Conservation (phyloP, 2,888 invertebrate genomes). For the Synergus gifuensis region DNA sequence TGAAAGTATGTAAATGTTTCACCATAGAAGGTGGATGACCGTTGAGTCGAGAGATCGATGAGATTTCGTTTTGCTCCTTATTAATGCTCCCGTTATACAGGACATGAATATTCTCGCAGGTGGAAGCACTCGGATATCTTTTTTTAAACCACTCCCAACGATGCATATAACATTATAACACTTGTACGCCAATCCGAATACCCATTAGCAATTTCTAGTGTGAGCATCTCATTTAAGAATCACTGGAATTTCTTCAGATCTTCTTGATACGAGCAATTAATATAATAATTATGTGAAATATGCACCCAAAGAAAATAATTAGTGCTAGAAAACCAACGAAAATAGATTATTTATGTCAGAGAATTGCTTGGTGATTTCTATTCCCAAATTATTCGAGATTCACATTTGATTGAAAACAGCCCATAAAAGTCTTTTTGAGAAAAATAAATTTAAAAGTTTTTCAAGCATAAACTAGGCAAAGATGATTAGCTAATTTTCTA, state of each 20-base stretch:
- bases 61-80: slow-evolving; percentile 61
- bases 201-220: slow-evolving; percentile 23
- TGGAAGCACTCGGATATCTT: slow-evolving; percentile 55
- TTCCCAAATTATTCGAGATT: neutral
- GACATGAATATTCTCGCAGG: slow-evolving; percentile 56
- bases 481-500: slow-evolving; percentile 20
- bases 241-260: neutral
- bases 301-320: neutral
- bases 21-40: slow-evolving; percentile 52
- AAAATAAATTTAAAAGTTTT: too few species aligned
- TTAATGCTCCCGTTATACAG: slow-evolving; percentile 62
- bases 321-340: neutral
- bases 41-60: slow-evolving; percentile 49
- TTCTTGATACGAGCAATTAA: slow-evolving; percentile 3
- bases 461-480: neutral
- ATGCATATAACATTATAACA: slow-evolving; percentile 10
- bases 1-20: slow-evolving; percentile 25
- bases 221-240: slow-evolving; percentile 1
- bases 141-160: slow-evolving; percentile 43
- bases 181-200: slow-evolving; percentile 20
- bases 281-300: neutral
- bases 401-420: too few species aligned
- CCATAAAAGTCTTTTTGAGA: too few species aligned
- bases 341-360: neutral
- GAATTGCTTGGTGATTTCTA: neutral